phyloP scores from a whole-genome alignment of 2,888 invertebrate species.

The Acanthococcus lagerstroemiae region DNA sequence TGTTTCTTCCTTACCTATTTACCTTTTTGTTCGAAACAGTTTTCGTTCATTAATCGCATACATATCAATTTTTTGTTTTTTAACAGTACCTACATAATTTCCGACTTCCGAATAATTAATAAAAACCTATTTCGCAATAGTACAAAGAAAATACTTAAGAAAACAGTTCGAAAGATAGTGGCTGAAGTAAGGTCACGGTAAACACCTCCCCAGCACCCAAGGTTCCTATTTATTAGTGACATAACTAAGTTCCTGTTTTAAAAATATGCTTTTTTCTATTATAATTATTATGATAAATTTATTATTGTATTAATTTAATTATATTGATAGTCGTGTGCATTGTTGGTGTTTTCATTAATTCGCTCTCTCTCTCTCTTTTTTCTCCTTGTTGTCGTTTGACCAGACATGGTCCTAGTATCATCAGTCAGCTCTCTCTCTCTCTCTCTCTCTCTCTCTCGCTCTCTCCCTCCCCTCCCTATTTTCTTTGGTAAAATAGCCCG shows the following conservation, averaged over 20 bases:
- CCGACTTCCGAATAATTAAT: background rate
- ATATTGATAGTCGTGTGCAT: conserved; percentile 35
- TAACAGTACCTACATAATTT: background rate
- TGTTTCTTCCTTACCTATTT: no score
- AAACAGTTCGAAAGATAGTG: conserved; percentile 5
- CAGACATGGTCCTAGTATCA: background rate
- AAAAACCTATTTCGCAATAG: background rate
- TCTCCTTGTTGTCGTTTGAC: background rate
- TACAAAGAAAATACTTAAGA: background rate
- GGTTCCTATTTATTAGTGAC: conserved; percentile 43
- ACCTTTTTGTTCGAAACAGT: no score
- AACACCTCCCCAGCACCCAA: conserved; percentile 41
- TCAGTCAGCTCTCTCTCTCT: background rate
- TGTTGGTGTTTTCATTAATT: conserved; percentile 32
- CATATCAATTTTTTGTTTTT: background rate
- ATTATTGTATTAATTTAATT: conserved; percentile 34
- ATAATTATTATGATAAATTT: conserved; percentile 30
- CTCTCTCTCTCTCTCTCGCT: background rate
- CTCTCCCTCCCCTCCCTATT: background rate
- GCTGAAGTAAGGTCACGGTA: conserved; percentile 20
- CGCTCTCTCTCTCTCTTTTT: background rate
- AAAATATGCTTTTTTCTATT: conserved; percentile 32
- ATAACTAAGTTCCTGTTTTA: conserved; percentile 43
- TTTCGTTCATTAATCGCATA: background rate
- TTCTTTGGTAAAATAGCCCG: no score